These are phyloP conservation scores for Rhadina sibilatrix DNA, from an alignment of 2,113 vertebrate species.

Conservation along the genomic window DNA sequence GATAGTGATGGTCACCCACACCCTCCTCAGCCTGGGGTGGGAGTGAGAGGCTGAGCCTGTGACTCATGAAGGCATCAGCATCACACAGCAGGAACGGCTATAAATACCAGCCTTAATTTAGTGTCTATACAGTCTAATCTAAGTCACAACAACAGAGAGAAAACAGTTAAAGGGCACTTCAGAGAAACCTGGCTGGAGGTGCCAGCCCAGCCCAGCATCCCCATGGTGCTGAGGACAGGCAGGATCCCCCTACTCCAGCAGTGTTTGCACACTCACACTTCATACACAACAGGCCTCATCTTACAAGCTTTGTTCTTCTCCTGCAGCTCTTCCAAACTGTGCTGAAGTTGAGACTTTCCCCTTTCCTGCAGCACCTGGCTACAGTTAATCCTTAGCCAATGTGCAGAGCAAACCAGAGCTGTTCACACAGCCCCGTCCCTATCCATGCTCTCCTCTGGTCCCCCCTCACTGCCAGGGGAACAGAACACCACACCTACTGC, in stretches of 20 bases:
- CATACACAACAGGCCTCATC: background rate
- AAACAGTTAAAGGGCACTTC: background rate
- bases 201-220: background rate
- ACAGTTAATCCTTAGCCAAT: background rate
- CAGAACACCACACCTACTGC: background rate
- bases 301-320: background rate
- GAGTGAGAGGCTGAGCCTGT: background rate
- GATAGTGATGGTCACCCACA: background rate
- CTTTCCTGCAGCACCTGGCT: background rate
- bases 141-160: background rate
- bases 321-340: background rate
- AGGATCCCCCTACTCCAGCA: background rate
- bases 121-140: background rate
- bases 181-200: background rate
- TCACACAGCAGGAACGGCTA: background rate
- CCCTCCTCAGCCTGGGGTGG: background rate
- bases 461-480: background rate
- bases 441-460: background rate
- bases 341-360: background rate
- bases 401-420: background rate
- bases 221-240: fast-evolving
- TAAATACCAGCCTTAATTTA: background rate
- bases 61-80: background rate
- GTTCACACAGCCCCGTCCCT: background rate
- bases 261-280: background rate